phyloP scores from a whole-genome alignment of 2,113 vertebrate genomes.

The Nycticebus coucang region DNA sequence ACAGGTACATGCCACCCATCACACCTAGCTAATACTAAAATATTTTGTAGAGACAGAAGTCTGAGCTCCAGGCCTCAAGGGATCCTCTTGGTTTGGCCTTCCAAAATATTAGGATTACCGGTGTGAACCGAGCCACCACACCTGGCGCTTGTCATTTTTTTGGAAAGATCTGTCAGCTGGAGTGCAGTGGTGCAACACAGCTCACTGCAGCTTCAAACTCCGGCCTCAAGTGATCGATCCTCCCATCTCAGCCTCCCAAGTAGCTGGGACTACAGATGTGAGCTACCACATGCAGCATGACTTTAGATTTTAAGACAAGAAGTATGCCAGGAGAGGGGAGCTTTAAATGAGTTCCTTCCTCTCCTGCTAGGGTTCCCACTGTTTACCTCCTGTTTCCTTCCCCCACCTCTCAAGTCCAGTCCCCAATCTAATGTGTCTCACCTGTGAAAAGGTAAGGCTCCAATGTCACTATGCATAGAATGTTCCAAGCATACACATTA shows the following conservation, averaged over 20 bases:
- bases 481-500: background rate
- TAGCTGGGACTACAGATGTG: background rate
- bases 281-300: background rate
- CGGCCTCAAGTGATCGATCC: too few relatives aligned
- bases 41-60: background rate
- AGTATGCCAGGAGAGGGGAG: background rate
- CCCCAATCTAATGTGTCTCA: background rate
- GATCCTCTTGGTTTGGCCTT: background rate
- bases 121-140: background rate
- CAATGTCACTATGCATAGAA: slow-evolving; percentile 33
- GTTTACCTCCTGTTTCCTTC: background rate
- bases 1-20: background rate
- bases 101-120: background rate
- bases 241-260: too few relatives aligned
- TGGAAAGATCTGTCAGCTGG: too few relatives aligned
- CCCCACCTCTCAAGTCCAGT: background rate
- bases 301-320: background rate
- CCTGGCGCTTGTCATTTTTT: background rate
- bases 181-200: too few relatives aligned
- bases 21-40: background rate
- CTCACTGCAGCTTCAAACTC: too few relatives aligned
- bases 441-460: background rate
- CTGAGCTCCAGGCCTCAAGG: background rate
- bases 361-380: accelerated
- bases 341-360: background rate